Conservation (phyloP, 2,797 vertebrate species). For the Danio albolineatus region DNA sequence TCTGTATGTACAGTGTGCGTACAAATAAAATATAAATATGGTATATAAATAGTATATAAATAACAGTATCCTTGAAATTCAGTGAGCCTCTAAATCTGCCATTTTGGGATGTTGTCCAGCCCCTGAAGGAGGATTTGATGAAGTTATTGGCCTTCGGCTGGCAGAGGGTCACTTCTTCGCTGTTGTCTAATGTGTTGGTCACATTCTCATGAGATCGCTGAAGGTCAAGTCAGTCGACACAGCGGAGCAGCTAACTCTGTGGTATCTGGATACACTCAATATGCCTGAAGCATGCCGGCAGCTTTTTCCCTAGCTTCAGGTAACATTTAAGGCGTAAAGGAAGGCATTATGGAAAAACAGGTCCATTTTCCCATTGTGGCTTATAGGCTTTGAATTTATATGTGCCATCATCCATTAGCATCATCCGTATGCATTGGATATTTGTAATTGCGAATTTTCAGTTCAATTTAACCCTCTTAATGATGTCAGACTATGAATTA, state of each 20-base stretch:
- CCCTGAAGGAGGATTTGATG: not conserved
- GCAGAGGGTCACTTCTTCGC: slow-evolving; percentile 8
- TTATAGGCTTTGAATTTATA: not conserved
- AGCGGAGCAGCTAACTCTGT: not conserved
- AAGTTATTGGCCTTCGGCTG: not conserved
- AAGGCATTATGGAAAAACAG: not conserved
- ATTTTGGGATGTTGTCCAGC: not conserved
- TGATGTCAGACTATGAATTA: slow-evolving; percentile 71
- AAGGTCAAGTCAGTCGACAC: slow-evolving; percentile 10
- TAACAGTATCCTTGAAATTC: too few relatives aligned
- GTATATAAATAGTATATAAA: too few relatives aligned
- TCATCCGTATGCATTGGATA: slow-evolving; percentile 39
- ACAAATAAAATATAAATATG: too few relatives aligned
- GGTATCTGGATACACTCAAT: slow-evolving; percentile 1
- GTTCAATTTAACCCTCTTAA: slow-evolving; percentile 77
- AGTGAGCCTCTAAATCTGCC: not conserved
- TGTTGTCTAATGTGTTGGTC: slow-evolving; percentile 9
- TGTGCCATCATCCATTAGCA: slow-evolving; percentile 12
- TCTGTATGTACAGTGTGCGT: too few relatives aligned
- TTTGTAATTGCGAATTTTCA: slow-evolving; percentile 67
- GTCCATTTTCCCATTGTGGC: not conserved
- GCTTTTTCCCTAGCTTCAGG: slow-evolving; percentile 27
- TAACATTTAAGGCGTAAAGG: slow-evolving; percentile 22
- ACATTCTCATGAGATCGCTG: slow-evolving; percentile 11
- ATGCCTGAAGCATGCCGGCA: slow-evolving; percentile 2